phyloP scores from a whole-genome alignment of 1,140 invertebrate species.

The Limonius californicus region DNA sequence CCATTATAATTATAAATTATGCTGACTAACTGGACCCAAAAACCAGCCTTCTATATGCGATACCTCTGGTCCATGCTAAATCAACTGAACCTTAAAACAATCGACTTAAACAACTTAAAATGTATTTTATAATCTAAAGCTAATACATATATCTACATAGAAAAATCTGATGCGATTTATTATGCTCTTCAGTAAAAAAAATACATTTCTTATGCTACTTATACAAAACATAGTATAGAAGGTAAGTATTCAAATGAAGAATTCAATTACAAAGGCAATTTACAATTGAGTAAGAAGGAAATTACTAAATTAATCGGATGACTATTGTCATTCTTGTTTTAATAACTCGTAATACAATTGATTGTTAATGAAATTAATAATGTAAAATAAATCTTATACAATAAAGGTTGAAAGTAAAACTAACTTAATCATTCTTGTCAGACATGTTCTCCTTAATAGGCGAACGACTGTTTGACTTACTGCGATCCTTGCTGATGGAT shows the following conservation, averaged over 20 bases:
- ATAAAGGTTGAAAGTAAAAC: background rate
- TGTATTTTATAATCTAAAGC: too few relatives aligned
- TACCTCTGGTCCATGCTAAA: background rate
- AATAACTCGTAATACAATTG: too few relatives aligned
- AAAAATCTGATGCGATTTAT: background rate
- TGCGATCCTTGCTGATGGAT: conserved; percentile 21
- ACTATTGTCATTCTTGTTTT: too few relatives aligned
- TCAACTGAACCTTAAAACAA: background rate
- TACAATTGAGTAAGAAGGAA: too few relatives aligned
- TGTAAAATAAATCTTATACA: background rate
- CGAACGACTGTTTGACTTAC: conserved; percentile 21
- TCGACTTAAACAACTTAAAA: background rate
- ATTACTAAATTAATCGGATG: too few relatives aligned
- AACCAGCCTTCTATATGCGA: background rate
- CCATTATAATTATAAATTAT: background rate
- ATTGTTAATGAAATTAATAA: background rate
- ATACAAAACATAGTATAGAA: background rate
- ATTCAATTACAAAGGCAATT: too few relatives aligned
- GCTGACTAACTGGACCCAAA: background rate
- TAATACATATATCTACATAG: background rate
- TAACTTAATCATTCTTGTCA: conserved; percentile 3
- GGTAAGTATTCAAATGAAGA: too few relatives aligned
- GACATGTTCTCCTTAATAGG: conserved; percentile 15
- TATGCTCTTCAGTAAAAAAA: background rate
- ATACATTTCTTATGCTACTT: background rate